Evolutionary conservation across 2,888 invertebrate genomes (phyloP).

Genomic region (Erynnis tages): DNA sequence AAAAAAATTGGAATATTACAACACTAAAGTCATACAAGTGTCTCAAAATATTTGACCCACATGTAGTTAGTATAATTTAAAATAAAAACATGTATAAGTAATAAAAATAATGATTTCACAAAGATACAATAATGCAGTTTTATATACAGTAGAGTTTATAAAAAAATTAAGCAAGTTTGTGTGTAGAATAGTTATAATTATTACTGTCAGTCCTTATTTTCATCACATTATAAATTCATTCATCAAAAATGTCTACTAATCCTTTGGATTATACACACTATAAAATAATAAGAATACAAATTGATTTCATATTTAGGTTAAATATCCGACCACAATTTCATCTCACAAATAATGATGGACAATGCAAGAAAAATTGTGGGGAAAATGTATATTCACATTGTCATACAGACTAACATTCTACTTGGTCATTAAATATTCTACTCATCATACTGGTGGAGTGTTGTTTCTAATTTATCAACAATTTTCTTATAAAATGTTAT

Average conservation of each 20-base stretch:
- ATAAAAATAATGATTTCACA: constrained; percentile 52
- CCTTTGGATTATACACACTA: constrained; percentile 56
- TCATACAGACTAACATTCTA: constrained; percentile 26
- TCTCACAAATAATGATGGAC: constrained; percentile 10
- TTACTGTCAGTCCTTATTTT: constrained; percentile 61
- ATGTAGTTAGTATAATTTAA: constrained; percentile 52
- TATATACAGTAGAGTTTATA: constrained; percentile 55
- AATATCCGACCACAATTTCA: constrained; percentile 35
- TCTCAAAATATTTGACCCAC: constrained; percentile 65
- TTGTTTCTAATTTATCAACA: constrained; percentile 85
- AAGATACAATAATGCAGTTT: constrained; percentile 54
- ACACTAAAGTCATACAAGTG: constrained; percentile 63
- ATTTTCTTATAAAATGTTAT: constrained; percentile 95
- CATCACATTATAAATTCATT: constrained; percentile 68
- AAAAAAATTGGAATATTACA: constrained; percentile 71
- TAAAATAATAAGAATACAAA: constrained; percentile 36
- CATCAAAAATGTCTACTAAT: constrained; percentile 46
- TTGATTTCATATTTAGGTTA: constrained; percentile 31
- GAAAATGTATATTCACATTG: constrained; percentile 23
- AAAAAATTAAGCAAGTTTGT: constrained; percentile 42
- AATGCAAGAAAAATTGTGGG: constrained; percentile 9
- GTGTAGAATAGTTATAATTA: constrained; percentile 32
- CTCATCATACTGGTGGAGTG: constrained; percentile 75
- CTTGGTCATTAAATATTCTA: constrained; percentile 40
- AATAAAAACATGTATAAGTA: constrained; percentile 48